phyloP scores from a whole-genome alignment of 2,888 invertebrate genomes.

The Troides oblongomaculatus region DNA sequence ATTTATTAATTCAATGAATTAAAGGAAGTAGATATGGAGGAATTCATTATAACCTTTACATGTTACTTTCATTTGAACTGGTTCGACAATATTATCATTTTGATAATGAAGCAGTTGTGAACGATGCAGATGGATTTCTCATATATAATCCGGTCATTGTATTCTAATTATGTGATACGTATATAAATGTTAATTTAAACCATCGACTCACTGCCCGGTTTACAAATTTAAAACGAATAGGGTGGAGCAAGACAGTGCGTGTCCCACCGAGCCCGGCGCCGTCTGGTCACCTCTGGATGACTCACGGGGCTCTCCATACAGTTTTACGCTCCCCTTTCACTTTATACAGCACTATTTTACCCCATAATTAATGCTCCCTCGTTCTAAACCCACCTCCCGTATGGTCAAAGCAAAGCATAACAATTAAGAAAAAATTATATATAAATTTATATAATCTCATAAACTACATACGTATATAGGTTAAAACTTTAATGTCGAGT shows the following conservation, averaged over 20 bases:
- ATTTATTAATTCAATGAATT: background rate
- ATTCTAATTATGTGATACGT: conserved; percentile 52
- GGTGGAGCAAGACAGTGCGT: conserved; percentile 60
- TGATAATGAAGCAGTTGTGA: conserved; percentile 4
- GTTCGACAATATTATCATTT: background rate
- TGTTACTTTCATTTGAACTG: background rate
- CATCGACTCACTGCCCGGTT: conserved; percentile 36
- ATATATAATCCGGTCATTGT: conserved; percentile 32
- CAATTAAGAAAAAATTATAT: conserved; percentile 16
- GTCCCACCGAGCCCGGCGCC: conserved; percentile 56
- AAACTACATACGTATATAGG: too few species aligned
- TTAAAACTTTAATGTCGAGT: too few species aligned
- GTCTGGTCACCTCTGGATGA: conserved; percentile 67
- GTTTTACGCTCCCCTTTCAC: conserved; percentile 58
- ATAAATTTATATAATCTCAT: background rate
- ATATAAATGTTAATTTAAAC: conserved; percentile 48
- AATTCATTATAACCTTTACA: background rate
- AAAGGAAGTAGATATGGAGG: background rate
- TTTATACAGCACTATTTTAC: conserved; percentile 53
- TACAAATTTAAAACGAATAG: conserved; percentile 37
- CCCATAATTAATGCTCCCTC: conserved; percentile 61
- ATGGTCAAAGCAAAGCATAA: conserved; percentile 26
- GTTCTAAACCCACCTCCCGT: conserved; percentile 27
- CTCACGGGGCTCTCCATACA: conserved; percentile 68
- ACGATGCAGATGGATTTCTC: conserved; percentile 6